Base-by-base conservation (phyloP, 2,888 invertebrate genomes). In the Acronicta aceris region DNA sequence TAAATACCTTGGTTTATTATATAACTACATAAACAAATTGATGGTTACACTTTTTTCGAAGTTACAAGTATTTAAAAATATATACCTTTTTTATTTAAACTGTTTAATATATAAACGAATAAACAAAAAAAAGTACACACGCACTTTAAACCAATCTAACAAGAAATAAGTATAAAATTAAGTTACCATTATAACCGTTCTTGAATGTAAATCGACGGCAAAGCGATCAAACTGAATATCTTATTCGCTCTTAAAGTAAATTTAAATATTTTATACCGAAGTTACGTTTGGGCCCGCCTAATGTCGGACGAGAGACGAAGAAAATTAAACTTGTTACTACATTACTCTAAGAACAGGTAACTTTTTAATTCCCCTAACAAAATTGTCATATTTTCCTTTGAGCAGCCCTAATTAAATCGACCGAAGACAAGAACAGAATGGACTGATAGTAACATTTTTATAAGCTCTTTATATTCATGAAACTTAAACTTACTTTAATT, bases 361-460 rank as follows among this genome's bases (percentile, higher is more conserved):
- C 89, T 92, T 93, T 88, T 90, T 91, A 92, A 93, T 90, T 88
- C 81, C 71, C 82, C 84, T 89, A 91, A 89, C 86, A 82, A 86
- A 92, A 87, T 91, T 89, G 89, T 85, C 88, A 90, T 91, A 91
- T 91, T 91, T 91, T 84, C 86, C 87, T 92, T 92, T 90, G 89
- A 88, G 85, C n/a, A 66, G 66, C 70, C 42, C 38, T 91, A 91
- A 92, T 89, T 84, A 87, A 91, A 90, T 90, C 84, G 90, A 81
- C 76, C 76, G 75, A 76, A 84, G 84, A 85, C 70, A 83, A 79
- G 79, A 54, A 56, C 50, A 42, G 61, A 57, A 52, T 64, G 74
- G 78, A 82, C 82, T 74, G 76, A 81, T 81, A 33, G 81, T 85
- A 83, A 84, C 86, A 89, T 91, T 89, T 90, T 89, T 88, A 90